phyloP scores from a whole-genome alignment of 1,140 invertebrate species.

The Limonius californicus region DNA sequence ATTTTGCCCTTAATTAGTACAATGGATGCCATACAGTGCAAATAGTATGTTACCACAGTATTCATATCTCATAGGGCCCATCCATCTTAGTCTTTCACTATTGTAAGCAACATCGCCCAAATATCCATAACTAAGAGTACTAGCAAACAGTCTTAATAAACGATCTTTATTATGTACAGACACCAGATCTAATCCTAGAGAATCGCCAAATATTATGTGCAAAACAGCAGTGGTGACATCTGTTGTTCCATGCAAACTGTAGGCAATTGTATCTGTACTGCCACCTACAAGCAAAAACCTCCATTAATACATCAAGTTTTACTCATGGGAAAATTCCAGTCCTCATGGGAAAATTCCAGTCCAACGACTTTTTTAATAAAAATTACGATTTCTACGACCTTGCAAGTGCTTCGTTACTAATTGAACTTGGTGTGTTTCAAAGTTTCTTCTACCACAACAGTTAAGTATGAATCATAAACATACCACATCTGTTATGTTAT shows the following conservation, averaged over 20 bases:
- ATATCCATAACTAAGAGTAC: conserved; percentile 83
- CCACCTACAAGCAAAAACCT: conserved; percentile 59
- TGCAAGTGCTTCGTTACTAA: no score
- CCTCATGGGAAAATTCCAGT: no score
- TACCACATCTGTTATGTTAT: no score
- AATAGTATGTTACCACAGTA: conserved; percentile 75
- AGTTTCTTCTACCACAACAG: no score
- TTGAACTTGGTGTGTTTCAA: no score
- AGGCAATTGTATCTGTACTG: conserved; percentile 82
- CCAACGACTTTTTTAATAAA: no score
- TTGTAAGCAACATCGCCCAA: conserved; percentile 80
- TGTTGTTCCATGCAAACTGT: conserved; percentile 77
- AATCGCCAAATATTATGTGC: conserved; percentile 77
- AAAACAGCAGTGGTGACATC: conserved; percentile 78
- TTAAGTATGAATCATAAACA: background rate
- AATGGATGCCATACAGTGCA: no score
- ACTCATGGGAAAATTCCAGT: no score
- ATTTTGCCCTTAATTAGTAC: no score
- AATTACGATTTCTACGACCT: background rate
- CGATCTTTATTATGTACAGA: conserved; percentile 65
- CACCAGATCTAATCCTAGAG: conserved; percentile 70
- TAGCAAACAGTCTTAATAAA: conserved; percentile 71
- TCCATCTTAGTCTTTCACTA: conserved; percentile 81
- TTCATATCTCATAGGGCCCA: conserved; percentile 85
- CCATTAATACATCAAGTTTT: no score